phyloP scores from a whole-genome alignment of 2,113 vertebrate genomes.

The Chlorocebus sabaeus region DNA sequence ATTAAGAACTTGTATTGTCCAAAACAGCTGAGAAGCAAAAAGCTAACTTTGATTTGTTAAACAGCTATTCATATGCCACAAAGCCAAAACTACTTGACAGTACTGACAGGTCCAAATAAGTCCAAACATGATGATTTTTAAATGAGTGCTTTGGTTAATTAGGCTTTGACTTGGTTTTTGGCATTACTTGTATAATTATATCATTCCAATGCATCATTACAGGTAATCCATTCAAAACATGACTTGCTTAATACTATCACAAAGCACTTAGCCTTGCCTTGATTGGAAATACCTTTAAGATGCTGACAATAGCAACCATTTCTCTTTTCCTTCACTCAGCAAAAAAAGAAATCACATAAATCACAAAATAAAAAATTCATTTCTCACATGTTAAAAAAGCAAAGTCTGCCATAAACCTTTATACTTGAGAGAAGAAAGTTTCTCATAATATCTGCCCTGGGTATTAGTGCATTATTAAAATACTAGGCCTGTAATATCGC shows the following conservation, averaged over 20 bases:
- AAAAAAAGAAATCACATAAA: slow-evolving; percentile 44
- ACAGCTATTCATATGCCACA: background rate
- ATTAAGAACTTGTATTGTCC: background rate
- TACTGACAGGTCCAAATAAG: background rate
- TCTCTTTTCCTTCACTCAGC: background rate
- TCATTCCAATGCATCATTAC: background rate
- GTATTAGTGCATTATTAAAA: slow-evolving; percentile 28
- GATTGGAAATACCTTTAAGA: slow-evolving; percentile 25
- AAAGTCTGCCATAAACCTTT: background rate
- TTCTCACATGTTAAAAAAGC: background rate
- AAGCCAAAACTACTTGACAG: background rate
- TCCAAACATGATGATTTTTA: background rate
- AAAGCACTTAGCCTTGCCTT: slow-evolving; percentile 8
- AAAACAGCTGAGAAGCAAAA: slow-evolving; percentile 30
- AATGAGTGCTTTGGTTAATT: slow-evolving; percentile 48
- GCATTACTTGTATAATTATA: background rate
- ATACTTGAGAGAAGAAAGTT: background rate
- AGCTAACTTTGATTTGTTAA: slow-evolving; percentile 39
- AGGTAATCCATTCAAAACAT: slow-evolving; percentile 10
- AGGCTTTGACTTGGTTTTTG: slow-evolving; percentile 41
- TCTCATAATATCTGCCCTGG: slow-evolving; percentile 4
- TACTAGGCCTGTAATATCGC: background rate
- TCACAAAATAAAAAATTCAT: slow-evolving; percentile 23
- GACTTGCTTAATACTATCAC: slow-evolving; percentile 4
- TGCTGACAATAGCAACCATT: background rate